Evolutionary conservation across 2,797 vertebrate species (phyloP), one percentile per base, ranked within the genome.

Genomic region (Discoglossus pictus): DNA sequence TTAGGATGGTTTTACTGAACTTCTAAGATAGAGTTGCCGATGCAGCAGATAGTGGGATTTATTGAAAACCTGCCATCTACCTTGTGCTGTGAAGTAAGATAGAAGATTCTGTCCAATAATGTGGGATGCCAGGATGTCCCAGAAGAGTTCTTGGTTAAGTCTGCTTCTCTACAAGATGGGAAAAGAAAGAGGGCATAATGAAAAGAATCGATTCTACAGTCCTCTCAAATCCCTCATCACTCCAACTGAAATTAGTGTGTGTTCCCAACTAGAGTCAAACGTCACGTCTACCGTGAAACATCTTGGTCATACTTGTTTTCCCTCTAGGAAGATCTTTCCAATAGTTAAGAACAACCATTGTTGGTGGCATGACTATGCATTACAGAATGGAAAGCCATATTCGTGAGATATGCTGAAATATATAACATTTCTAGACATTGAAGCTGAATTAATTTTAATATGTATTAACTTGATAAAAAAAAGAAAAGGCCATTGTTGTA

Each of bases 11-110:
- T 62, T 36, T 21, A 50, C 42, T 34, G 44, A 70, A 70, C 60
- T 56, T 51, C n/a, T 40, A 11, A 15, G 13, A 34, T 31, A 35
- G 50, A 63, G 43, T 39, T 63, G 67, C 67, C 15, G 51, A 63
- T 17, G 52, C 67, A 63, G 67, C 67, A 63, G 42, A 56, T 63
- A 40, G 38, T 23, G 9, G 51, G 16, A 63, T 50, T 38, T 63
- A 70, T 60, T 74, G 65, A 73, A 75, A 66, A 63, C 46, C 43
- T 52, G 68, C 62, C 65, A 70, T 69, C 62, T 66, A 69, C 64
- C 61, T 74, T 75, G 53, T 74, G 21, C 18, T 34, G 56, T 17
- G 47, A 18, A 11, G 15, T 65, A 43, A 44, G 15, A 13, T 15
- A 18, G 20, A 60, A 61, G 75, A 70, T 42, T 56, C 40, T 38